phyloP scores from a whole-genome alignment of 2,888 invertebrate genomes.

The Lochmaea crataegi region DNA sequence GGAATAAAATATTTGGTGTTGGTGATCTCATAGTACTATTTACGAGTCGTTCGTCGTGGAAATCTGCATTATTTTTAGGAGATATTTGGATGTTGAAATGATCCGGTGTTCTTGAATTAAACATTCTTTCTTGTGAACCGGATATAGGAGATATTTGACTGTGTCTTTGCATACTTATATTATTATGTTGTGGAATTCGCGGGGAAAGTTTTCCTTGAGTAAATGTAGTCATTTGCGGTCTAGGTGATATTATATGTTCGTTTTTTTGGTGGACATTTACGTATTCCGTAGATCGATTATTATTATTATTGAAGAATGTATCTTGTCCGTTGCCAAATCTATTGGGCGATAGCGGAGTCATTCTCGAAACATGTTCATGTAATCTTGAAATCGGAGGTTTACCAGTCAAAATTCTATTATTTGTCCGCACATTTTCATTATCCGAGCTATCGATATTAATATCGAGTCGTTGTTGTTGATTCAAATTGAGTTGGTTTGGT shows the following conservation, averaged over 20 bases:
- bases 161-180: slow-evolving; percentile 18
- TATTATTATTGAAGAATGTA: no score
- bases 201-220: no score
- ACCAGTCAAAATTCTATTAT: slow-evolving; percentile 28
- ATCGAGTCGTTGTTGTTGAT: slow-evolving; percentile 57
- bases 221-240: no score
- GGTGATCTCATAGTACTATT: slow-evolving; percentile 54
- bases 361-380: slow-evolving; percentile 18
- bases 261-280: neutral
- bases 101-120: slow-evolving; percentile 2
- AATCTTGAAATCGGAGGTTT: slow-evolving; percentile 50
- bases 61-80: slow-evolving; percentile 25
- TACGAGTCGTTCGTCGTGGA: slow-evolving; percentile 48
- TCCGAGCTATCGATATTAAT: slow-evolving; percentile 58
- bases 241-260: no score
- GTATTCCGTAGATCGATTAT: neutral
- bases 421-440: no score
- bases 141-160: slow-evolving; percentile 39
- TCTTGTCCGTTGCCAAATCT: neutral
- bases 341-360: slow-evolving; percentile 12
- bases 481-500: slow-evolving; percentile 46
- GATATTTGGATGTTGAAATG: neutral
- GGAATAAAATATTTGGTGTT: slow-evolving; percentile 39
- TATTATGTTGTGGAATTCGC: no score
- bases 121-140: slow-evolving; percentile 20